phyloP scores from a whole-genome alignment of 2,888 invertebrate genomes.

The Rotaria sp. region DNA sequence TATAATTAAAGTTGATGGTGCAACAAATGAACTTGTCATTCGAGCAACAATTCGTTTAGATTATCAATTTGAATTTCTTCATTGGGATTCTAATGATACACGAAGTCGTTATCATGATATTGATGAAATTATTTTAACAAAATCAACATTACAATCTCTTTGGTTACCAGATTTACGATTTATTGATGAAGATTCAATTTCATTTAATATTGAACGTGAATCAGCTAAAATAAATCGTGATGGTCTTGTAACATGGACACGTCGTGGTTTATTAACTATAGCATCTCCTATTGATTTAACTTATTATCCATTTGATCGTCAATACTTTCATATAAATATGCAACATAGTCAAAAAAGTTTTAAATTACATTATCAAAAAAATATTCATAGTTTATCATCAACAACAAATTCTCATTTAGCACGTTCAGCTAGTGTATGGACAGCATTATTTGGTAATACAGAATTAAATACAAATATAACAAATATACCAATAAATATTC shows the following conservation, averaged over 20 bases:
- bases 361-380: constrained; percentile 8
- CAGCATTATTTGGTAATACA: background rate
- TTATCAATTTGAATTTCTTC: constrained; percentile 27
- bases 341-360: constrained; percentile 10
- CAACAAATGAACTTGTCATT: background rate
- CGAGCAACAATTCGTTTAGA: background rate
- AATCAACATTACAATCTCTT: background rate
- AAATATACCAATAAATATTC: background rate
- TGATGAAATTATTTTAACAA: background rate
- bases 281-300: background rate
- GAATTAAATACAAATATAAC: background rate
- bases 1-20: constrained; percentile 2
- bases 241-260: constrained; percentile 9
- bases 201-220: constrained; percentile 18
- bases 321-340: background rate
- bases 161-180: background rate
- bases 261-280: background rate
- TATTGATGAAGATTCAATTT: background rate
- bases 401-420: background rate
- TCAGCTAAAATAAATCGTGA: constrained; percentile 8
- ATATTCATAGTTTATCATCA: background rate
- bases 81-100: constrained; percentile 23
- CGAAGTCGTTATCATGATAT: constrained; percentile 13
- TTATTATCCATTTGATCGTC: constrained; percentile 18
- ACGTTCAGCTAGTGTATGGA: constrained; percentile 2